Percentiles rank a stretch among this genome's conserved stretches.
Conservation (phyloP, 2,797 vertebrate species). For the Danio tinwini region DNA sequence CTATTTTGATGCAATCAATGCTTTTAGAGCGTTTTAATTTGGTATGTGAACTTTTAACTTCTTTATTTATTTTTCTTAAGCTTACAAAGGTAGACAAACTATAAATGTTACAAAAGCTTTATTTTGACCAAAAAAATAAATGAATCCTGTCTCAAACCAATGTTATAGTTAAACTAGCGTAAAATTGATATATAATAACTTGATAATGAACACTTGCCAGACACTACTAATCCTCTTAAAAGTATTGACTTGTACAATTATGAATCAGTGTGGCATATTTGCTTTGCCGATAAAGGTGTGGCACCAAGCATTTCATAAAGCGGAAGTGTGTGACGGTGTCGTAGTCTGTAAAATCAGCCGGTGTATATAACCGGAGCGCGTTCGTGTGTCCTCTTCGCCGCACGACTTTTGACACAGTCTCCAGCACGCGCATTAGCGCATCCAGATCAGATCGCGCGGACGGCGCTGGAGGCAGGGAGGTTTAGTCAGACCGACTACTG, state of each 20-base stretch:
- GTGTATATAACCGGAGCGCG: conserved; percentile 50
- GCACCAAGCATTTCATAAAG: conserved; percentile 53
- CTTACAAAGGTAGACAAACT: neutral
- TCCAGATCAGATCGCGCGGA: neutral
- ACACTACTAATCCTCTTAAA: neutral
- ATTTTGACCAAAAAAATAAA: neutral
- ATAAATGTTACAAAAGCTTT: neutral
- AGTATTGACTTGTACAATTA: neutral
- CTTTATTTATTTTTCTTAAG: no score
- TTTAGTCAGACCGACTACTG: neutral
- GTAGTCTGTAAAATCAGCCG: neutral
- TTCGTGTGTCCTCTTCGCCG: neutral
- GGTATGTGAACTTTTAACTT: neutral
- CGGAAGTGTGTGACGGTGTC: conserved; percentile 27
- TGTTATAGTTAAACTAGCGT: no score
- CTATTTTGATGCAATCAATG: neutral
- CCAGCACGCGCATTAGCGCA: conserved; percentile 16
- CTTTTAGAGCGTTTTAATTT: neutral
- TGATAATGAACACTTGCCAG: neutral
- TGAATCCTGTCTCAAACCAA: no score
- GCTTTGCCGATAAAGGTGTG: conserved; percentile 53
- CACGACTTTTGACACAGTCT: conserved; percentile 28
- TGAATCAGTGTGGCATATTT: neutral
- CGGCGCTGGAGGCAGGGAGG: neutral
- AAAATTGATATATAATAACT: neutral